A percentile compares a stretch with the other conserved stretches of the same genome.
These are phyloP conservation scores for Alcis repandata DNA, from an alignment of 2,888 invertebrate species.

Conservation along the genomic window DNA sequence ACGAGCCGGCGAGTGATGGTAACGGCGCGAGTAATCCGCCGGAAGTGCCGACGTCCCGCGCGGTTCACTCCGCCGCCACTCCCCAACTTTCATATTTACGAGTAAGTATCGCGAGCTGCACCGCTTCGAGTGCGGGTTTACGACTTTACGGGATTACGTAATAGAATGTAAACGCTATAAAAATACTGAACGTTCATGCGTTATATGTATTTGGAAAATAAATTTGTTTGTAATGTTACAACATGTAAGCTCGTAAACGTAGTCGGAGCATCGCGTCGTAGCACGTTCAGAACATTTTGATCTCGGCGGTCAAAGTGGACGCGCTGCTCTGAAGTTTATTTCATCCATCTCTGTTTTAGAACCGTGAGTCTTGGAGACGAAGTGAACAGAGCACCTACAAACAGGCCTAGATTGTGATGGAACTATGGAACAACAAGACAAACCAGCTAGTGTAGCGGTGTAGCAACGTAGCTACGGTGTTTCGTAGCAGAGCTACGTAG, in stretches of 20 bases:
- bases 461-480: not conserved
- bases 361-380: too few relatives aligned
- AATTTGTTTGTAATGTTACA: not conserved
- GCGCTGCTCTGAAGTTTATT: too few relatives aligned
- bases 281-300: not conserved
- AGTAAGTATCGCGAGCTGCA: not conserved
- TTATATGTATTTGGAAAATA: not conserved
- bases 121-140: not conserved
- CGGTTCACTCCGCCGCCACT: too few relatives aligned
- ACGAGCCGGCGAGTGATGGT: too few relatives aligned
- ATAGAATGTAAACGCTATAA: not conserved
- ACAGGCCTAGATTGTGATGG: too few relatives aligned
- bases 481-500: slow-evolving; percentile 1
- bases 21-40: too few relatives aligned
- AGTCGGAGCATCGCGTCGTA: not conserved
- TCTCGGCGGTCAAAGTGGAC: not conserved
- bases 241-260: not conserved
- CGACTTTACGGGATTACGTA: not conserved
- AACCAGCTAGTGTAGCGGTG: not conserved
- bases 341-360: too few relatives aligned
- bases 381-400: too few relatives aligned
- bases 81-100: not conserved
- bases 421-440: too few relatives aligned
- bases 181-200: not conserved
- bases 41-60: too few relatives aligned